Base-by-base conservation (phyloP, 2,113 vertebrate species). In the Mustela nigripes region DNA sequence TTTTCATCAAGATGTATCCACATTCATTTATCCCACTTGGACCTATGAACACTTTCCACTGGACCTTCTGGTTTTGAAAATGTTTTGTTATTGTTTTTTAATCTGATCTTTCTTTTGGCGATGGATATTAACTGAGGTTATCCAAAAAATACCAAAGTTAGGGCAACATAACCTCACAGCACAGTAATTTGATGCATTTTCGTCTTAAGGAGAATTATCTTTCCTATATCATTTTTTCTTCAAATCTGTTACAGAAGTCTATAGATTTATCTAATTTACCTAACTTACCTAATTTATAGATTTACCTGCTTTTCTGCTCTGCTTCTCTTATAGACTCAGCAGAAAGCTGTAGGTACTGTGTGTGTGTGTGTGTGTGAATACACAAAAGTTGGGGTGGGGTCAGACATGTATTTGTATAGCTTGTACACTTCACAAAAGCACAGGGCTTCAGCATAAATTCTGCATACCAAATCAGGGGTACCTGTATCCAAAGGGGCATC, bases 241-340 rank as follows among this genome's bases (percentile, higher is more conserved):
- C n/a, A 90, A 67, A 10, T 86, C 18, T 93, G 19, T 91, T 78
- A 87, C 7, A 79, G 76, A 90, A 95, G 50, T 78, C 42, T 93
- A 67, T 33, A n/a, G 2, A 42, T 65, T 87, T 83, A 93, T 11
- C 42, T 88, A 42, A 73, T 18, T 80, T 91, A 63, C 26, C 24
- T 63, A 63, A 63, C 62, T 28, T 63, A 63, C 65, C 15, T 67
- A 33, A 67, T 67, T 67, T 67, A 67, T n/a, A n/a, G 5, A 36
- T 65, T 87, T 91, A 91, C 16, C 45, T 88, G 31, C 65, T 24
- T 84, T 91, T 87, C 78, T 93, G 11, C 24, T 96, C 73, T 78
- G 19, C 36, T 90, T 91, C 18, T 91, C 21, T 73, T 88, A 86
- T 36, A 95, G 94, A 24, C 48, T 15, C 31, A 89, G 71, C 7